Evolutionary conservation across 2,113 vertebrate genomes (phyloP), one percentile per base, ranked within the genome.

Genomic region (Aepyceros melampus): DNA sequence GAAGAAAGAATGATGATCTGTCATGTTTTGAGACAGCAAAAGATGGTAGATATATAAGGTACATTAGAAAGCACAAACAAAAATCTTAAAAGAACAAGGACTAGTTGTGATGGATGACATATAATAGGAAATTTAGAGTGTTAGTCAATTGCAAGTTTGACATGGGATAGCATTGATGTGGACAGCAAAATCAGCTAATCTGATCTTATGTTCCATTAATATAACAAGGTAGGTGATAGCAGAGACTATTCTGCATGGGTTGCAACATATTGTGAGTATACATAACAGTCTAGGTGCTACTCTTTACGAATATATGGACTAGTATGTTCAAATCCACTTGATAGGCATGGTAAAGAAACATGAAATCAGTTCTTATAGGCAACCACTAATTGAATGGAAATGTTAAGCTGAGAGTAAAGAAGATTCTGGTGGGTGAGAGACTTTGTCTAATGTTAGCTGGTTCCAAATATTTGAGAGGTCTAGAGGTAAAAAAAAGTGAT

Each of bases 311-410:
- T 51, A 40, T 29, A 76, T 21, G 45, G 36, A 49, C 25, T 82
- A 56, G 55, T 67, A 74, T 49, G 79, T 82, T 85, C 16, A 88
- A 67, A 85, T 5, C 14, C 45, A 93, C 3, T 87, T 87, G 55
- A 85, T 13, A 94, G 2, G 2, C 1, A 79, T 76, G 11, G 5
- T 67, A 85, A 55, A 89, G 40, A 97, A 95, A 53, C 17, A 60
- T 85, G 31, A 96, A 58, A 91, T 81, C 5, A 40, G 33, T 40
- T 84, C 51, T 94, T 55, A 55, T 7, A 84, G 45, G 43, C 7
- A 95, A 91, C 5, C n/a, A 96, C 9, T 62, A 62, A 92, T 47
- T 85, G 29, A 94, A 97, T 85, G 33, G 51, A 97, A 94, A 62
- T 45, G 16, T 84, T 95, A 47, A 27, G 2, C 29, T 94, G 11